Evolutionary conservation across 2,113 vertebrate species (phyloP), one percentile per base, ranked within the genome.

Genomic region (Labeo rohita): DNA sequence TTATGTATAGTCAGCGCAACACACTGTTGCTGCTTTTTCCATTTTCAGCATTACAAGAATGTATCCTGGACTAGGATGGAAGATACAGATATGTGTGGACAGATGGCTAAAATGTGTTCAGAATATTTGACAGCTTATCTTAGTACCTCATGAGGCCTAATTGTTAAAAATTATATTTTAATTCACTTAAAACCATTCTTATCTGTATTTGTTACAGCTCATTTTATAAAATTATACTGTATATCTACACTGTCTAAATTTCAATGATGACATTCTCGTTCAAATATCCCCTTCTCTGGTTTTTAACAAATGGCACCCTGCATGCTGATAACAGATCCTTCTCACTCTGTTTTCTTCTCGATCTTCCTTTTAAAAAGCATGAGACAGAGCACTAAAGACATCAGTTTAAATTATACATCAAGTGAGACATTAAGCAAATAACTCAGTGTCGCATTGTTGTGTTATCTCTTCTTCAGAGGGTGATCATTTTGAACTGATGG

Each of bases 391-490:
- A 11, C 39, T 65, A 63, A 23, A 65, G 12, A 80, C 56, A 63
- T 43, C 78, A 63, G 45, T 80, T 80, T 49, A 65, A 80, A 65
- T 80, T 80, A 65, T 47, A 45, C n/a, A 80, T 47, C 78, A 65
- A 80, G 39, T 28, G 59, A 34, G 59, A 63, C 39, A 1, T 45
- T 47, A 23, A 63, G n/a, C 78, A 80, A 80, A 65, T 65, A 49
- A 80, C 28, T 65, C 8, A 65, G 3, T 49, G 79, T 49, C 13
- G 8, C 13, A 65, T 65, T 65, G 78, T 63, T 80, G 13, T 11
- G 36, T 15, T 72, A 47, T 72, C 18, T 68, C 39, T 80, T 36
- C 72, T 79, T 72, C 65, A 70, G 49, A 39, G 45, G 23, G 45
- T 65, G 23, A 39, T 11, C 3, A 43, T 80, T 54, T 49, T 49